phyloP scores from a whole-genome alignment of 2,113 vertebrate genomes.

The Jacana jacana region DNA sequence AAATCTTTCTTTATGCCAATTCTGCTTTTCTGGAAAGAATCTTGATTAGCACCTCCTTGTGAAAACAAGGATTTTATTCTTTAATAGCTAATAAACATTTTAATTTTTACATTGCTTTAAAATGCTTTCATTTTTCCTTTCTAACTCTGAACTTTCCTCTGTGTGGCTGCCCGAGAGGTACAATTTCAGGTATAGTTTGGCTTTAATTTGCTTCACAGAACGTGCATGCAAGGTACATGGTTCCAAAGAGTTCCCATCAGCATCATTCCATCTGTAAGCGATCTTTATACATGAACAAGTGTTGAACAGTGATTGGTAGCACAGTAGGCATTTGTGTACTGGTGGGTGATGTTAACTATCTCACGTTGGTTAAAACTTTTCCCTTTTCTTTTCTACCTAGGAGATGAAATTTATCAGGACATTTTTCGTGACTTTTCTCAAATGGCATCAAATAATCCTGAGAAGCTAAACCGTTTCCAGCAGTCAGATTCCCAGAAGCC shows the following conservation, averaged over 20 bases:
- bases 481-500: conserved; percentile 81
- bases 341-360: not conserved
- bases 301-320: not conserved
- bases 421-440: conserved; percentile 98
- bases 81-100: conserved; percentile 58
- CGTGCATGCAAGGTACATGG: conserved; percentile 34
- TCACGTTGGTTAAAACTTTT: not conserved
- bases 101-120: conserved; percentile 68
- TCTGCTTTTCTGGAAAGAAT: not conserved
- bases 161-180: conserved; percentile 70
- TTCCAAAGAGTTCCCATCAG: not conserved
- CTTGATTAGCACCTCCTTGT: not conserved
- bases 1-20: not conserved
- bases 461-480: conserved; percentile 94
- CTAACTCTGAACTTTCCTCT: conserved; percentile 75
- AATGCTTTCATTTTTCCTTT: conserved; percentile 65
- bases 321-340: not conserved
- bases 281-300: not conserved
- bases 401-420: conserved; percentile 97
- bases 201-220: conserved; percentile 42
- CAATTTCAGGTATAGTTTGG: conserved; percentile 74
- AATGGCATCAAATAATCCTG: conserved; percentile 98
- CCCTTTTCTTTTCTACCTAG: conserved; percentile 72
- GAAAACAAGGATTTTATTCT: conserved; percentile 43
- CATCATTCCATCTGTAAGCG: conserved; percentile 17